These are phyloP conservation scores for Neostethus bicornis DNA, from an alignment of 2,797 vertebrate genomes.

Conservation along the genomic window DNA sequence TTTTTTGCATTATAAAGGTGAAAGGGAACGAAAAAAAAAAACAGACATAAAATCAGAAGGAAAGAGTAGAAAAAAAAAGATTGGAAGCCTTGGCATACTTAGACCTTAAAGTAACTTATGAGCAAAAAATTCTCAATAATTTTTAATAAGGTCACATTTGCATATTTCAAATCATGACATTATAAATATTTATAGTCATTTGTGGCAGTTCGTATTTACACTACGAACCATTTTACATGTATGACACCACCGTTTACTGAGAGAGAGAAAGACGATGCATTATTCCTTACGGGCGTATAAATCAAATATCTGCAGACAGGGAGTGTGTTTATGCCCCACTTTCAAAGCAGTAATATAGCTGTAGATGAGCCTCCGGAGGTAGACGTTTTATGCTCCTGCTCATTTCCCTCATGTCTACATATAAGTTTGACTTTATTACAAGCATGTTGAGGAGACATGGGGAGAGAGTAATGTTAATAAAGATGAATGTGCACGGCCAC, in stretches of 20 bases:
- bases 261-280: constrained; percentile 19
- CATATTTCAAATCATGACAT: constrained; percentile 7
- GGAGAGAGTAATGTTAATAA: neutral
- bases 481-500: neutral
- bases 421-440: constrained; percentile 20
- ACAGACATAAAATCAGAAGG: constrained; percentile 15
- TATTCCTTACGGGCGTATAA: constrained; percentile 25
- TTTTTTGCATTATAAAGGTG: constrained; percentile 47
- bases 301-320: constrained; percentile 23
- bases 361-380: constrained; percentile 15
- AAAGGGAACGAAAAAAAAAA: constrained; percentile 38
- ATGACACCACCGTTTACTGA: constrained; percentile 16
- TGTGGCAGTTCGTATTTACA: constrained; percentile 28
- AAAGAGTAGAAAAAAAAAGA: constrained; percentile 18
- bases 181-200: constrained; percentile 14
- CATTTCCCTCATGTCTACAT: constrained; percentile 26
- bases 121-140: constrained; percentile 20
- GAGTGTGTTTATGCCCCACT: constrained; percentile 15
- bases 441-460: constrained; percentile 17
- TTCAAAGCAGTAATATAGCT: constrained; percentile 24
- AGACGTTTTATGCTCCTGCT: constrained; percentile 29
- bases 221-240: constrained; percentile 11
- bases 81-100: constrained; percentile 4
- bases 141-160: constrained; percentile 23
- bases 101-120: constrained; percentile 7